phyloP scores from a whole-genome alignment of 2,888 invertebrate genomes.

The Leuctra nigra region DNA sequence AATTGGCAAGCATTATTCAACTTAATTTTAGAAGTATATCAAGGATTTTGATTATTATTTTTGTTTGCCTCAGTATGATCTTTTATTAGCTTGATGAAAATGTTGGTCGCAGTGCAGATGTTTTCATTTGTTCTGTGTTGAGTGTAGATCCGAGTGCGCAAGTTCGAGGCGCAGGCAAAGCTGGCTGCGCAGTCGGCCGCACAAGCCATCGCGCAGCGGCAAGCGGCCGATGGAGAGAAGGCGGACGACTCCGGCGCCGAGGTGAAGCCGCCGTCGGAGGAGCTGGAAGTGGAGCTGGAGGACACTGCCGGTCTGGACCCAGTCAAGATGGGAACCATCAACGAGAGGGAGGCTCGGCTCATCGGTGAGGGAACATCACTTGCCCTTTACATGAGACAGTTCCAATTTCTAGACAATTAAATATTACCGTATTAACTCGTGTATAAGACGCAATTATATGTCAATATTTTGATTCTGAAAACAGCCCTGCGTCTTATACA shows the following conservation, averaged over 20 bases:
- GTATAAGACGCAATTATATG: too few relatives aligned
- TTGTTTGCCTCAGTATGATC: too few relatives aligned
- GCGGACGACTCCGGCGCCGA: conserved; percentile 41
- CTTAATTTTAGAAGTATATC: too few relatives aligned
- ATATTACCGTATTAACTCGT: too few relatives aligned
- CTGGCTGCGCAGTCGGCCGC: not conserved
- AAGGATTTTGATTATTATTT: too few relatives aligned
- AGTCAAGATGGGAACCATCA: conserved; percentile 36
- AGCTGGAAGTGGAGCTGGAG: not conserved
- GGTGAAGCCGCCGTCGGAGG: conserved; percentile 4
- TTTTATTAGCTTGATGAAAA: too few relatives aligned
- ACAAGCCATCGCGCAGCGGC: not conserved
- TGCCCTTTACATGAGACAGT: not conserved
- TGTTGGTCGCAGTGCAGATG: too few relatives aligned
- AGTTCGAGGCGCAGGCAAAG: not conserved
- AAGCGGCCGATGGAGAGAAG: not conserved
- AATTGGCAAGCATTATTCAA: too few relatives aligned
- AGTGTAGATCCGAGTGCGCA: not conserved
- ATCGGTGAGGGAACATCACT: conserved; percentile 51
- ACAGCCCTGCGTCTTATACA: too few relatives aligned
- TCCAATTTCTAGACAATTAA: too few relatives aligned
- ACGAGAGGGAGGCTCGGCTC: conserved; percentile 63
- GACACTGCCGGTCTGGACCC: conserved; percentile 4
- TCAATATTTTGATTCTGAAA: too few relatives aligned
- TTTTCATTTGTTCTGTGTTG: too few relatives aligned